Evolutionary conservation across 2,113 vertebrate genomes (phyloP).

Genomic region (Xyliphius kryptos): DNA sequence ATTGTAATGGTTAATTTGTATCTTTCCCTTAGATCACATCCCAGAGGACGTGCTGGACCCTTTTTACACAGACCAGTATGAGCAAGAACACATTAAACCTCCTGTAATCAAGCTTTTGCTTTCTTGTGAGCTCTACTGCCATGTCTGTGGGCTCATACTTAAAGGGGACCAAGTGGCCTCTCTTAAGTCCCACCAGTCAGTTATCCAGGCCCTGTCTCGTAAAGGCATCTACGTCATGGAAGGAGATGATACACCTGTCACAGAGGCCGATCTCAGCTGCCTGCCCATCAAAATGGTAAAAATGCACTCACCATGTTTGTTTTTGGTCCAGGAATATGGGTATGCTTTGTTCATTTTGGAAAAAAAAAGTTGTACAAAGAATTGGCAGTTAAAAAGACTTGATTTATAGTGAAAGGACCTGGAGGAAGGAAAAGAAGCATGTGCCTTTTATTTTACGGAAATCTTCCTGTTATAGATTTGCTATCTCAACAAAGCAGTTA

Average conservation of each 20-base stretch:
- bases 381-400: neutral
- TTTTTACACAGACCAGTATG: constrained; percentile 94
- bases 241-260: constrained; percentile 83
- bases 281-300: constrained; percentile 96
- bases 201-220: constrained; percentile 86
- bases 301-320: neutral
- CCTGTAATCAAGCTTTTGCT: constrained; percentile 85
- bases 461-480: constrained; percentile 43
- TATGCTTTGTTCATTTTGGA: neutral
- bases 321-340: neutral
- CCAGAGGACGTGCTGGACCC: constrained; percentile 92
- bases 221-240: constrained; percentile 98
- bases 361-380: too few species aligned
- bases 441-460: constrained; percentile 2
- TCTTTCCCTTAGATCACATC: constrained; percentile 75
- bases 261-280: constrained; percentile 76
- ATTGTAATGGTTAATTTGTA: neutral
- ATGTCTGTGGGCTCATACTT: constrained; percentile 87
- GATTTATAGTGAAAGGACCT: neutral
- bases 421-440: constrained; percentile 1
- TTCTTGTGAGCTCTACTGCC: constrained; percentile 91
- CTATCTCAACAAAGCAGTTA: constrained; percentile 30
- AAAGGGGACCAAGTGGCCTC: constrained; percentile 87
- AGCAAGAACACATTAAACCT: constrained; percentile 96
- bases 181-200: constrained; percentile 85